Evolutionary conservation across 2,888 invertebrate species (phyloP), one percentile per base, ranked within the genome.

Genomic region (Pinctada fucata): DNA sequence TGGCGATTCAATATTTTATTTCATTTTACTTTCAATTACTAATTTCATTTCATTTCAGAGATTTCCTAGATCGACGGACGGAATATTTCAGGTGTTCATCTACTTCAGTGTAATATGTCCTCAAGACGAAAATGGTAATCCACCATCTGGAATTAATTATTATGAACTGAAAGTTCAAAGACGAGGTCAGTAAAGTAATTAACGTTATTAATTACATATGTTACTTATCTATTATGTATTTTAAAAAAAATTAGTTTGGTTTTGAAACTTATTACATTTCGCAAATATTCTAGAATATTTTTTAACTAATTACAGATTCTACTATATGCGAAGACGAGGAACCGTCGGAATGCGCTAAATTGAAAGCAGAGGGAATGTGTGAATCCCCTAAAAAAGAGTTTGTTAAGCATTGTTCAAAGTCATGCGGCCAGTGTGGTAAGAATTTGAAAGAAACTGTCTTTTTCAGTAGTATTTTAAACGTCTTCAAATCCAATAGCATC

Each of bases 91-190:
- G 0, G 89, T 87, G 4, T 85, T 88, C 52, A 83, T 89, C 5
- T 90, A 90, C 82, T 89, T 89, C 79, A 90, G 89, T 74, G 89
- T 89, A 3, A 84, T 90, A 47, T 90, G 90, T 75, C 90, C 89
- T 3, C 80, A 81, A 16, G 85, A 87, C 48, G 75, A 80, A 6
- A 88, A 90, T 31, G 90, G 90, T 1, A 87, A 86, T 76, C 89
- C 90, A 5, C 86, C 85, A 0, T 86, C 85, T 8, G 89, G 90
- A 3, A 89, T 90, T 48, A 88, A 89, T 72, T 90, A 90, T 75
- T 89, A 89, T 69, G 89, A 89, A 75, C 79, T 90, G 49, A 77
- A 85, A 8, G 85, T 90, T 86, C 83, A 76, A 72, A 83, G 85
- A 70, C 84, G 82, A 81, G 87, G 90, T 10, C 2, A 48, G 13